Evolutionary conservation across 2,888 invertebrate genomes (phyloP), one percentile per base, ranked within the genome.

Genomic region (Lasioglossum leucozonium): DNA sequence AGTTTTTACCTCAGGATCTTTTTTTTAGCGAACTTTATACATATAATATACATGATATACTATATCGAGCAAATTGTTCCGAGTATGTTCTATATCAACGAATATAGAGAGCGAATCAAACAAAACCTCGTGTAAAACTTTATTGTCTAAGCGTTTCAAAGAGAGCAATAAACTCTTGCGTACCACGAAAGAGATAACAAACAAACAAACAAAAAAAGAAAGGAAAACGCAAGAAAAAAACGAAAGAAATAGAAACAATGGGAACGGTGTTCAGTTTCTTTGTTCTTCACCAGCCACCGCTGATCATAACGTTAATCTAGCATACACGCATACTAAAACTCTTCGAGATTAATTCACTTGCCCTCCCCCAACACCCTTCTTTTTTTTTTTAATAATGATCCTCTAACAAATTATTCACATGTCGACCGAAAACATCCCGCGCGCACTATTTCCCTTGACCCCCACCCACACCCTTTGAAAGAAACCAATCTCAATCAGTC

Each of bases 1-100:
- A 73, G 72, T 72, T 87, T 86, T 87, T 87, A 86, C 79, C 86
- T 85, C 86, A 85, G 82, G 77, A 86, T 80, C 74, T 82, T 86
- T 86, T 86, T 86, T 86, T 78, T 87, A 87, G 86, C 51, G 79
- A 86, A 85, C 86, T 87, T 87, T 85, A 81, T 85, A 86, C 77
- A 69, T 69, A 73, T 30, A 3, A 26, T 65, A 65, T 18, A 65
- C 30, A 65, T 18, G 26, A 22, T 30, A 22, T 65, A 34, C 18
- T 18, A 65, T 65, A 65, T 72, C 74, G 80, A 85, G 85, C 77
- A 72, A 80, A 85, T 80, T 74, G 30, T 74, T 55, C 65, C 65
- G 58, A 58, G 44, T 16, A 37, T 34, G n/a, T 51, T 62, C 58
- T 42, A 44, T 58, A 42, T 71, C 77, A 71, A 81, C 62, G 71